These are phyloP conservation scores for Schizothorax lantsangensis DNA, from an alignment of 2,797 vertebrate genomes.

Conservation along the genomic window DNA sequence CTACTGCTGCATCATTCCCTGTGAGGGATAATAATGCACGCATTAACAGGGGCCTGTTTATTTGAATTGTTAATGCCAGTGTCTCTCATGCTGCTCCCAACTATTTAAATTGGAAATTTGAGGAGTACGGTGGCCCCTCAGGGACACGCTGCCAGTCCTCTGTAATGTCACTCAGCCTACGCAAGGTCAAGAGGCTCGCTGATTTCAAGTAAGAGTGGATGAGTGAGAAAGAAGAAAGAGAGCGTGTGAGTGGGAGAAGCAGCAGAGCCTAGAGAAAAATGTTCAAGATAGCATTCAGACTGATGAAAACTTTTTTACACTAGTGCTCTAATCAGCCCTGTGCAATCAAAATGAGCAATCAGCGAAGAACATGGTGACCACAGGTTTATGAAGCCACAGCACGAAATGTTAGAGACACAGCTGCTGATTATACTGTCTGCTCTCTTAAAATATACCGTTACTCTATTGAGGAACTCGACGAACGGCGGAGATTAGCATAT, in stretches of 20 bases:
- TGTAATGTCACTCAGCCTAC: slow-evolving; percentile 59
- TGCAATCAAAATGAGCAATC: slow-evolving; percentile 70
- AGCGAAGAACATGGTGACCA: slow-evolving; percentile 57
- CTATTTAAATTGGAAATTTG: slow-evolving; percentile 60
- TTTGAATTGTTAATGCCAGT: slow-evolving; percentile 60
- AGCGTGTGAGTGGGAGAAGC: slow-evolving; percentile 10
- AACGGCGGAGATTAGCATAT: slow-evolving; percentile 17
- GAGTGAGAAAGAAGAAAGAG: slow-evolving; percentile 39
- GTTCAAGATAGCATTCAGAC: slow-evolving; percentile 12
- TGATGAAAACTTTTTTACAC: slow-evolving; percentile 65
- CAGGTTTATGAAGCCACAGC: slow-evolving; percentile 34
- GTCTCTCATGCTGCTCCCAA: slow-evolving; percentile 60
- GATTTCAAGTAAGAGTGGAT: slow-evolving; percentile 58
- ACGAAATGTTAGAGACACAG: slow-evolving; percentile 37
- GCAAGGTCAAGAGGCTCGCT: slow-evolving; percentile 62
- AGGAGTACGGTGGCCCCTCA: slow-evolving; percentile 42
- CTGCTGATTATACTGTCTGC: slow-evolving; percentile 48
- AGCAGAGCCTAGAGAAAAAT: slow-evolving; percentile 7
- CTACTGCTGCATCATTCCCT: background rate
- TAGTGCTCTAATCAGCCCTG: slow-evolving; percentile 67
- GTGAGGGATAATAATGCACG: slow-evolving; percentile 20
- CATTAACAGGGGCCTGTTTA: slow-evolving; percentile 52
- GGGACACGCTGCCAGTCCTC: slow-evolving; percentile 53
- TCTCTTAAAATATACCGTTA: slow-evolving; percentile 26
- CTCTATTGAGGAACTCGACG: slow-evolving; percentile 7